These are phyloP conservation scores for Eristalis tenax DNA, from an alignment of 2,888 invertebrate species.

Conservation along the genomic window DNA sequence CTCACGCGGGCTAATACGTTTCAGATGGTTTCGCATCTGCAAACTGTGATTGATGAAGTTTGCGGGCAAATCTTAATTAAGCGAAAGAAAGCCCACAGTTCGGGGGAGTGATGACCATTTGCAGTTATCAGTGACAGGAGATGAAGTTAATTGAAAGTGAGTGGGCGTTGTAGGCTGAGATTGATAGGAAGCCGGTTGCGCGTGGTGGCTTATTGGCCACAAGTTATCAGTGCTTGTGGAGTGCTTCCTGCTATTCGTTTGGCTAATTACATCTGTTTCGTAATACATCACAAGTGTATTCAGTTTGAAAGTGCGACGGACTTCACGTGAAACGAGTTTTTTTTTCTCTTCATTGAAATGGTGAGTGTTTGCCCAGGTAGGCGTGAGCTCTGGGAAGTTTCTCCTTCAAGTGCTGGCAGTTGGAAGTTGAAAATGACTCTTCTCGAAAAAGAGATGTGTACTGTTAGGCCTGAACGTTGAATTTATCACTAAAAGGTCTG, in stretches of 20 bases:
- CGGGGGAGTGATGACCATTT: background rate
- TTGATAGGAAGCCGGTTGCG: conserved; percentile 30
- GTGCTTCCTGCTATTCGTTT: background rate
- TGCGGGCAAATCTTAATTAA: conserved; percentile 62
- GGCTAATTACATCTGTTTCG: background rate
- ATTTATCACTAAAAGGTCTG: no score
- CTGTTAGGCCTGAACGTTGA: no score
- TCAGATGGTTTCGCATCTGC: conserved; percentile 2
- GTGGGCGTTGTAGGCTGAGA: conserved; percentile 50
- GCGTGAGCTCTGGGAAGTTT: background rate
- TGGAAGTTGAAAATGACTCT: background rate
- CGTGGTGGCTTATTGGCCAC: background rate
- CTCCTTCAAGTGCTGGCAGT: background rate
- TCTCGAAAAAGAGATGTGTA: no score
- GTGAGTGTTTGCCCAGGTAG: background rate
- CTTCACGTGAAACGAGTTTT: background rate
- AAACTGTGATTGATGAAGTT: conserved; percentile 56
- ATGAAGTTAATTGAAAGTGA: conserved; percentile 52
- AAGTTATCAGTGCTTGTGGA: background rate
- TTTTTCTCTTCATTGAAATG: background rate
- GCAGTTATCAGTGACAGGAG: conserved; percentile 47
- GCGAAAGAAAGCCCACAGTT: conserved; percentile 18
- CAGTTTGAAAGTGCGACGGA: background rate
- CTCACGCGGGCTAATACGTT: conserved; percentile 41
- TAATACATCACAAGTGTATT: background rate